Evolutionary conservation across 2,888 invertebrate species (phyloP).

Genomic region (Platycnemis pennipes): DNA sequence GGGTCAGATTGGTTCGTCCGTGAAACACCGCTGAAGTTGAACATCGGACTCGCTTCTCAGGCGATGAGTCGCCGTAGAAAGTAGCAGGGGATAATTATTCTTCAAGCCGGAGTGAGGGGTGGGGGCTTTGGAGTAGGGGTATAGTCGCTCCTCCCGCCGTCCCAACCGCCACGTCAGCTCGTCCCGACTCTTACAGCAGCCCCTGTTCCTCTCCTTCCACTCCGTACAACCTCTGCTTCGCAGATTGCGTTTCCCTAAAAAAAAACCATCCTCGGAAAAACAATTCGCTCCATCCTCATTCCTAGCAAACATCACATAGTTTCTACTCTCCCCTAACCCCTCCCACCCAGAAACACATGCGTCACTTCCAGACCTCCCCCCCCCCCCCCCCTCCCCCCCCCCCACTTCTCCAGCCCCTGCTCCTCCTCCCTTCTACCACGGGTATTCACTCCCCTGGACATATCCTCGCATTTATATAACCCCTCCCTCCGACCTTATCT

Average conservation of each 20-base stretch:
- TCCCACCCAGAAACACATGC: not conserved
- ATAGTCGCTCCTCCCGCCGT: not conserved
- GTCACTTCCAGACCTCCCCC: not conserved
- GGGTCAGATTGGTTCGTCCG: conserved; percentile 18
- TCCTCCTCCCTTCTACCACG: not conserved
- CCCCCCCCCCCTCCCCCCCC: not conserved
- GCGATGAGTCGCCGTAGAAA: not conserved
- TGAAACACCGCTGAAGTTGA: not conserved
- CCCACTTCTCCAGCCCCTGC: not conserved
- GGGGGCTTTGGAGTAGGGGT: not conserved
- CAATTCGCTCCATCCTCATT: not conserved
- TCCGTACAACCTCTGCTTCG: not conserved
- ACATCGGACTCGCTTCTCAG: not conserved
- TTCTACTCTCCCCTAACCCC: not conserved
- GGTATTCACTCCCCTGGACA: not conserved
- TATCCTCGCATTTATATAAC: not conserved
- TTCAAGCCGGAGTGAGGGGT: not conserved
- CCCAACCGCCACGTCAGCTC: not conserved
- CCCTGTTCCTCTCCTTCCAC: not conserved
- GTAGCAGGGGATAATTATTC: not conserved
- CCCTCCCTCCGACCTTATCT: conserved; percentile 7
- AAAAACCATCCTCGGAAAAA: not conserved
- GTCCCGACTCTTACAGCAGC: too few species aligned
- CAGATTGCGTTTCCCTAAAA: not conserved
- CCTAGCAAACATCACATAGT: not conserved